Evolutionary conservation across 2,797 vertebrate species (phyloP).

Genomic region (Cottoperca gobio): DNA sequence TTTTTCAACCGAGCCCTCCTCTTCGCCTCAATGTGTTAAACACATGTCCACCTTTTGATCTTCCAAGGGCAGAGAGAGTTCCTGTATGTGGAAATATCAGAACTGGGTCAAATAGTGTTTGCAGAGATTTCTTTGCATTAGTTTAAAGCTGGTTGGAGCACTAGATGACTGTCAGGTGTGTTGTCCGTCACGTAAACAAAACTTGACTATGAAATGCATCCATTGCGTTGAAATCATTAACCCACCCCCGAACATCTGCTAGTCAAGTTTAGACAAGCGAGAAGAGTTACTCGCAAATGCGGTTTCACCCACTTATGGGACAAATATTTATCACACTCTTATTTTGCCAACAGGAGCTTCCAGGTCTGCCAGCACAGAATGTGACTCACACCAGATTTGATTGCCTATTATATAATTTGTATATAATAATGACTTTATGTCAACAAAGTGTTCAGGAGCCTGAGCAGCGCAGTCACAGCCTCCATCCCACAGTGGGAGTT

Average conservation of each 20-base stretch:
- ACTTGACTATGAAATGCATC: conserved; percentile 9
- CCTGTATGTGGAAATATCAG: conserved; percentile 62
- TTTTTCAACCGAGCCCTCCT: conserved; percentile 30
- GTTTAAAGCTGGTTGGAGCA: conserved; percentile 26
- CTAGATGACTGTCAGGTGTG: conserved; percentile 36
- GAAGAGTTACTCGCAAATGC: background rate
- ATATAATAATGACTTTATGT: conserved; percentile 60
- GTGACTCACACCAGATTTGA: conserved; percentile 59
- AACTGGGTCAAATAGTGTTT: conserved; percentile 60
- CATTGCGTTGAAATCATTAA: conserved; percentile 27
- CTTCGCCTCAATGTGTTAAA: conserved; percentile 67
- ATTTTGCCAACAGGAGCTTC: conserved; percentile 41
- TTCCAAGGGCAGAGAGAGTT: conserved; percentile 41
- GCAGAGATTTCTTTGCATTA: conserved; percentile 26
- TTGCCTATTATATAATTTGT: conserved; percentile 65
- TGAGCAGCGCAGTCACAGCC: conserved; percentile 2
- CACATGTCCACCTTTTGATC: conserved; percentile 73
- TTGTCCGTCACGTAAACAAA: conserved; percentile 28
- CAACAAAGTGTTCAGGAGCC: conserved; percentile 39
- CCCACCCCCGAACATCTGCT: conserved; percentile 33
- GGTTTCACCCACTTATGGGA: conserved; percentile 31
- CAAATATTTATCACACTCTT: conserved; percentile 45
- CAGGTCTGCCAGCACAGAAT: conserved; percentile 39
- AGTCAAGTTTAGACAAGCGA: conserved; percentile 33
- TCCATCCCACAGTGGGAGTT: background rate